Evolutionary conservation across 2,888 invertebrate genomes (phyloP).

Genomic region (Orchesella flavescens): DNA sequence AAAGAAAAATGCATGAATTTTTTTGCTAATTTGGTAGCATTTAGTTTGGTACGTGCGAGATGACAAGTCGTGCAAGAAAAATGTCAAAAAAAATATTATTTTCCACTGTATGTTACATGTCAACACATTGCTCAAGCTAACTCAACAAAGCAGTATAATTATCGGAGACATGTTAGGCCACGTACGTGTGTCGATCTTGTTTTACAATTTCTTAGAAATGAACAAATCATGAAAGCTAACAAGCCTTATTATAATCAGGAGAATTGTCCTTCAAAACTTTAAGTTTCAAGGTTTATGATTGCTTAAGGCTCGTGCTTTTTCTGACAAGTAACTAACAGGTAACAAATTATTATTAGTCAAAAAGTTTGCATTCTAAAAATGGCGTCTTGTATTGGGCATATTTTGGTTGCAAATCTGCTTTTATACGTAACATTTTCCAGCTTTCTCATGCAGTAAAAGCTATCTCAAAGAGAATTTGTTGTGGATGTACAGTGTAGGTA

Average conservation of each 20-base stretch:
- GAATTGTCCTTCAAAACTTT: conserved; percentile 48
- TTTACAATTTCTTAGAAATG: background rate
- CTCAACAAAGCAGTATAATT: conserved; percentile 11
- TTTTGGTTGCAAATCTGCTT: no score
- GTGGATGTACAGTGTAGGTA: no score
- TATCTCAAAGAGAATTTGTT: no score
- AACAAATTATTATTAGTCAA: background rate
- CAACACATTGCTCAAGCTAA: conserved; percentile 4
- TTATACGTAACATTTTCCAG: no score
- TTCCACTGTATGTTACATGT: background rate
- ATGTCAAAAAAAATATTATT: background rate
- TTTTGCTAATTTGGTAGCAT: no score
- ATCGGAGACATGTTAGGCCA: conserved; percentile 19
- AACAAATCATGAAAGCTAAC: conserved; percentile 46
- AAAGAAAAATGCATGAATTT: no score
- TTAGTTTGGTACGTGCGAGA: background rate
- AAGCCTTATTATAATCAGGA: conserved; percentile 12
- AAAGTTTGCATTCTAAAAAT: background rate
- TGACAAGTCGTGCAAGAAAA: conserved; percentile 14
- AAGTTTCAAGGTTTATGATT: conserved; percentile 52
- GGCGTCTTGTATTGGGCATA: background rate
- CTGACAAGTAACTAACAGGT: background rate
- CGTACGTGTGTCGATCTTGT: background rate
- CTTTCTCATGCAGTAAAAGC: no score
- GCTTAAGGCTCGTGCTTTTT: background rate